phyloP scores from a whole-genome alignment of 1,140 invertebrate species.

The Drosophila pseudoobscura region DNA sequence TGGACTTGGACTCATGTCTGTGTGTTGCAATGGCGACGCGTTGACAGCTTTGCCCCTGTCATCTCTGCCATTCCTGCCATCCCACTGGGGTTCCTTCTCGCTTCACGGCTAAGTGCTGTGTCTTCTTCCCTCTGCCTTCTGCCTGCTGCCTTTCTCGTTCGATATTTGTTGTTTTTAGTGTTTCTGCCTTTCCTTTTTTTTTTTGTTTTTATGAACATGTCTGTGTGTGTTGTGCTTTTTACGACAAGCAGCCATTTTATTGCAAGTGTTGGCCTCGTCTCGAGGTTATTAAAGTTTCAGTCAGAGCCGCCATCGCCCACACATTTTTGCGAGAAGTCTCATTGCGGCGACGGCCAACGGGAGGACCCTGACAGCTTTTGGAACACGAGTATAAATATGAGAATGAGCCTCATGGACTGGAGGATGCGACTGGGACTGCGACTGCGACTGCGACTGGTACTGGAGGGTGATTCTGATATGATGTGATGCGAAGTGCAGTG shows the following conservation, averaged over 20 bases:
- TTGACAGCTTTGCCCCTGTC: slow-evolving; percentile 49
- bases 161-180: slow-evolving; percentile 15
- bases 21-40: slow-evolving; percentile 71
- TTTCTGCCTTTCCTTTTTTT: slow-evolving; percentile 8
- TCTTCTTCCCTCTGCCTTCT: slow-evolving; percentile 4
- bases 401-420: too few species aligned
- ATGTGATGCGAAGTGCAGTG: too few species aligned
- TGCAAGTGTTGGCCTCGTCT: slow-evolving; percentile 59
- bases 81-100: slow-evolving; percentile 8
- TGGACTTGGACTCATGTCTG: slow-evolving; percentile 54
- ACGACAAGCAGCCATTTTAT: slow-evolving; percentile 72
- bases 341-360: slow-evolving; percentile 38
- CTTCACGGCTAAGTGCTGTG: background rate
- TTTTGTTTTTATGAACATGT: slow-evolving; percentile 27
- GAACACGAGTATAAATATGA: too few species aligned
- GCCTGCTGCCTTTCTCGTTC: slow-evolving; percentile 1
- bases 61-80: background rate
- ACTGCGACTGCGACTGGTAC: too few species aligned
- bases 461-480: too few species aligned
- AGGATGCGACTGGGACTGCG: too few species aligned
- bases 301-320: background rate
- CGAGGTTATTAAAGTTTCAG: slow-evolving; percentile 77
- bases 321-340: slow-evolving; percentile 56
- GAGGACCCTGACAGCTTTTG: background rate
- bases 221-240: slow-evolving; percentile 43